A percentile compares a stretch with the other conserved stretches of the same genome.
phyloP scores from a whole-genome alignment of 2,888 invertebrate genomes.

The Polydrusus cervinus region DNA sequence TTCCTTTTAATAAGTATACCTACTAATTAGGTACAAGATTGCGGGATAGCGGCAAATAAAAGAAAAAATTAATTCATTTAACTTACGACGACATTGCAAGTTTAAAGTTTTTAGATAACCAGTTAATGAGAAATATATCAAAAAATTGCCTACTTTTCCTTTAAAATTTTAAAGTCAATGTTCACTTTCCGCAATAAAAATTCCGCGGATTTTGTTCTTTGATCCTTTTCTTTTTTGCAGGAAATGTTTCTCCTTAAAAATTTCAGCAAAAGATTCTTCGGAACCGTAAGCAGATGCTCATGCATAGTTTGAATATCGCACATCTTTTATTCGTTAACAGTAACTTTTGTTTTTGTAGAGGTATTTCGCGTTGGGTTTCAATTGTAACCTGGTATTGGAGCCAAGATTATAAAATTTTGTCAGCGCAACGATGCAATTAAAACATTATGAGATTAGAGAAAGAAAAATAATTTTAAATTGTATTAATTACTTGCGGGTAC shows the following conservation, averaged over 20 bases:
- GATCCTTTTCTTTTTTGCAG: slow-evolving; percentile 49
- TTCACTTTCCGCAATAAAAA: slow-evolving; percentile 49
- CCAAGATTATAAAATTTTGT: background rate
- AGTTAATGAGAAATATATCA: slow-evolving; percentile 29
- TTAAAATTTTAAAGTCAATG: slow-evolving; percentile 34
- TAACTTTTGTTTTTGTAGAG: slow-evolving; percentile 20
- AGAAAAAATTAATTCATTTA: background rate
- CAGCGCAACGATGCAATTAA: too few species aligned
- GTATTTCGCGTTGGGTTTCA: slow-evolving; percentile 6
- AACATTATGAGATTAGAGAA: too few species aligned
- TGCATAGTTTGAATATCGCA: slow-evolving; percentile 38
- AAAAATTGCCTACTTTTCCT: slow-evolving; percentile 40
- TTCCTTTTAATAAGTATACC: too few species aligned
- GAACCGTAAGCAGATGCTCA: slow-evolving; percentile 47
- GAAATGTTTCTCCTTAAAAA: slow-evolving; percentile 44
- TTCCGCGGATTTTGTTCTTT: slow-evolving; percentile 44
- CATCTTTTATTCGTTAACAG: slow-evolving; percentile 41
- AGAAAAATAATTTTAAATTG: too few species aligned
- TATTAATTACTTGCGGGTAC: too few species aligned
- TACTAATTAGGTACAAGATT: too few species aligned
- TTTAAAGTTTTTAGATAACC: background rate
- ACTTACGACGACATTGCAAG: background rate
- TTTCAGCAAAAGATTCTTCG: slow-evolving; percentile 34
- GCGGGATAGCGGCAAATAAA: background rate
- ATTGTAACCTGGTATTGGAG: background rate